A percentile compares a stretch with the other conserved stretches of the same genome.
phyloP scores from a whole-genome alignment of 2,113 vertebrate species.

The Cricetomys ansorgei region DNA sequence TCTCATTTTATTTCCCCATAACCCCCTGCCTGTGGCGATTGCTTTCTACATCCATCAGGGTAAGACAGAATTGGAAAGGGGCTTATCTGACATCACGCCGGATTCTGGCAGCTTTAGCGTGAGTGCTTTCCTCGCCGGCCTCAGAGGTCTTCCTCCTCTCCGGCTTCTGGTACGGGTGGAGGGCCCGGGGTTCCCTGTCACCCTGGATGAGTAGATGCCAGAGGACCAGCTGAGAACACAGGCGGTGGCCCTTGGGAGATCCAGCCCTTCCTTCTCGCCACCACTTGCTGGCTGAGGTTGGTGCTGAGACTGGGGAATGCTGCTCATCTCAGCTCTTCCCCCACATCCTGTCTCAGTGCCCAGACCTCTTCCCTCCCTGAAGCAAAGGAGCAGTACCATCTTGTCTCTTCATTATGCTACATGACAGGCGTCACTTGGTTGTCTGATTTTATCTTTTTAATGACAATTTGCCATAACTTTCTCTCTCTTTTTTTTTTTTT shows the following conservation, averaged over 20 bases:
- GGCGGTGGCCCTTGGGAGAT: fast-evolving
- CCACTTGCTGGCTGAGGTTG: not conserved
- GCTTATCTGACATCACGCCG: not conserved
- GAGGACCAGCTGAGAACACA: no score
- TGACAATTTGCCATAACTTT: not conserved
- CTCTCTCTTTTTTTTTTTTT: not conserved
- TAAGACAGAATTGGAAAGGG: not conserved
- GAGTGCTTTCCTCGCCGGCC: not conserved
- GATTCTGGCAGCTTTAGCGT: not conserved
- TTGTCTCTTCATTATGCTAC: not conserved
- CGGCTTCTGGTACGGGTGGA: not conserved
- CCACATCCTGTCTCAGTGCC: not conserved
- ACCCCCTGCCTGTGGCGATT: fast-evolving
- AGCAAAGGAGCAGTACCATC: not conserved
- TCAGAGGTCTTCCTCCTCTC: not conserved
- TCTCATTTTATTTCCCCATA: fast-evolving
- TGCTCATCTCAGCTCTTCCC: not conserved
- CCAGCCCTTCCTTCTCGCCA: fast-evolving
- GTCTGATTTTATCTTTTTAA: not conserved
- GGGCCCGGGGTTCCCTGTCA: not conserved
- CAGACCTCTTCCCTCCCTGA: not conserved
- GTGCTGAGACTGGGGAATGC: not conserved
- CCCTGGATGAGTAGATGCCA: not conserved
- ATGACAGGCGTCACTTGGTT: not conserved
- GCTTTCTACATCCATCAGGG: not conserved